A percentile compares a stretch with the other conserved stretches of the same genome.
These are phyloP conservation scores for Harpagifer antarcticus DNA, from an alignment of 2,797 vertebrate genomes.

Conservation along the genomic window DNA sequence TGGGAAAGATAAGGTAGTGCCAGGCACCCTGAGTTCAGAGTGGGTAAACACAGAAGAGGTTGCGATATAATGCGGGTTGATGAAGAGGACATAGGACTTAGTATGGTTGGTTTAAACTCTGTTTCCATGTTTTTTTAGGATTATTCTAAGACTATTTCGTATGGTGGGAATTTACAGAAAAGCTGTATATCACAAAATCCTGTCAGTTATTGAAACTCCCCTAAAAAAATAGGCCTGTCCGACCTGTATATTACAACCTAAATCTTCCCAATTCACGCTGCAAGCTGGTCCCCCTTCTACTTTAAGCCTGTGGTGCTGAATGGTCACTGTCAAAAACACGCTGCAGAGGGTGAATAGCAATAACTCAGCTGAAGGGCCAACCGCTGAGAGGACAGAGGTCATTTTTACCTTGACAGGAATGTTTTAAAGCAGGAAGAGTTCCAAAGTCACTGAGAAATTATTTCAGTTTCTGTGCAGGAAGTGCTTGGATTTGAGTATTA, in stretches of 20 bases:
- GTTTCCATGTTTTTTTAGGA: slow-evolving; percentile 3
- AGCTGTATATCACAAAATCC: neutral
- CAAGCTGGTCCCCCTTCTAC: neutral
- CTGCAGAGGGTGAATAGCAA: neutral
- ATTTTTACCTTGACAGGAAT: slow-evolving; percentile 17
- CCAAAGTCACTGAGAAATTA: slow-evolving; percentile 1
- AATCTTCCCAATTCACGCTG: neutral
- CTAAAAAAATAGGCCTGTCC: neutral
- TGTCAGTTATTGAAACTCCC: neutral
- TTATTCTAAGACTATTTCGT: slow-evolving; percentile 1
- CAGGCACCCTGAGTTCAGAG: neutral
- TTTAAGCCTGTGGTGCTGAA: neutral
- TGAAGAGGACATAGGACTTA: neutral
- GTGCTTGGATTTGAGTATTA: neutral
- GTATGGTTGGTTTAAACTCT: neutral
- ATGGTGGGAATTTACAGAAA: neutral
- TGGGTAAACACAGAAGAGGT: neutral
- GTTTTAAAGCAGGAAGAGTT: slow-evolving; percentile 41
- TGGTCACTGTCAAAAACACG: neutral
- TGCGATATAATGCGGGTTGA: neutral
- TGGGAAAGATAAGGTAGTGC: neutral
- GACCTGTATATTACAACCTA: neutral
- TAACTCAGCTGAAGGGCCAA: slow-evolving; percentile 20
- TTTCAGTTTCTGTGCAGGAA: slow-evolving; percentile 19
- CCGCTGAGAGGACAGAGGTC: slow-evolving; percentile 40